Base-by-base conservation (phyloP, 2,888 invertebrate species). In the Synergus itoensis region DNA sequence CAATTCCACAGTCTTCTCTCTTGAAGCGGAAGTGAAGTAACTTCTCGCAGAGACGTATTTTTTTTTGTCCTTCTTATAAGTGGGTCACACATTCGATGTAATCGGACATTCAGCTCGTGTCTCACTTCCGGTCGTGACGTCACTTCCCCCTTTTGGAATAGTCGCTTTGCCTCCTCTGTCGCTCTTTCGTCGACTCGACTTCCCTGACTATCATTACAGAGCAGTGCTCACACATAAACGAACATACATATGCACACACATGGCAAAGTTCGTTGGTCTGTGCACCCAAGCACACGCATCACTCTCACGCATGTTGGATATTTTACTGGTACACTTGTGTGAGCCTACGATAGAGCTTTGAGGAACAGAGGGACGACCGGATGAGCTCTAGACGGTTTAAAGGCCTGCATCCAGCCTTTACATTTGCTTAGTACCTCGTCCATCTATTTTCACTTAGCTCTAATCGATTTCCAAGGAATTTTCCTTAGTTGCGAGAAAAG, bases 361-460 rank as follows among this genome's bases (percentile, higher is more conserved):
- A 82, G 80, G 84, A 84, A 86, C 81, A 80, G 78, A 84, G 84
- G 79, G 82, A 84, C 80, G 80, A 84, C 87, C 86, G 87, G 87
- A 87, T 87, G 87, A 85, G 86, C 85, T 83, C 87, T 84, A 87
- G 88, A 87, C 88, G 81, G 83, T 87, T 85, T 83, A 86, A 86
- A 85, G 84, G 84, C 80, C 82, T 81, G 81, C 77, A 78, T 77
- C 77, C 81, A 84, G 75, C 69, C 76, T 80, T 53, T 53, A 43
- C 67, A 78, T 53, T 53, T 18, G n/a, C 60, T 60, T 21, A 77
- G 73, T 75, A 81, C 77, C 57, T 83, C 76, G 79, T 60, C 77
- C 76, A 75, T 73, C 28, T 73, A 73, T 73, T 73, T 73, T 48
- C 69, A 73, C 69, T 73, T 48, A 16, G 16, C 48, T 73, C 69